Evolutionary conservation across 1,140 invertebrate genomes (phyloP), one percentile per base, ranked within the genome.

Genomic region (Whitmania pigra): DNA sequence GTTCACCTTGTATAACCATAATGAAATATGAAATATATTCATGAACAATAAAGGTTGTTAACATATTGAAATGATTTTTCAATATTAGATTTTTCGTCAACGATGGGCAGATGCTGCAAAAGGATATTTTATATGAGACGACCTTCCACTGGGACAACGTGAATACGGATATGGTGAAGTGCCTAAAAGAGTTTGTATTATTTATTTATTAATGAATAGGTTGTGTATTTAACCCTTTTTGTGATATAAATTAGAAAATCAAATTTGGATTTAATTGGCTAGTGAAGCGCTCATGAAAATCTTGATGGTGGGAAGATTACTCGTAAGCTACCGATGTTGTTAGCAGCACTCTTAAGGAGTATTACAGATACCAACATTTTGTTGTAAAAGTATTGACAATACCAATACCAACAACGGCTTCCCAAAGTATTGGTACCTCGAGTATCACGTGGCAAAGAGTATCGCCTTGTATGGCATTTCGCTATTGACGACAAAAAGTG

Each of bases 81-180:
- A 40, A 68, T 9, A n/a, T 11, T 25, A 68, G 67, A 36, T 68
- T 36, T 36, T 68, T 29, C 18, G 31, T 68, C 22, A 40, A 68
- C 9, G 20, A 36, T 36, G 67, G 31, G 18, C 11, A 20, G 11
- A 9, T 2, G 18, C 22, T 68, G n/a, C 31, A 40, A 25, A 2
- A 43, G n/a, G 69, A 70, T 25, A 70, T 70, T 53, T 53, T 70
- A 15, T 70, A 70, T 29, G 43, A 70, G 31, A 54, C 27, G 18
- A 53, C 69, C 18, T 70, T 70, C 43, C 69, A 70, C 11, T 70
- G 69, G 69, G 49, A 40, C 22, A 49, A 49, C n/a, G 69, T 36
- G 5, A 53, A 22, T 22, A 49, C 31, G n/a, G 22, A 49, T 27
- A 53, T 70, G 69, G 31, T 49, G 27, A 49, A 49, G 25, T 70